Base-by-base conservation (phyloP, 2,888 invertebrate genomes). In the Eupithecia tripunctaria region DNA sequence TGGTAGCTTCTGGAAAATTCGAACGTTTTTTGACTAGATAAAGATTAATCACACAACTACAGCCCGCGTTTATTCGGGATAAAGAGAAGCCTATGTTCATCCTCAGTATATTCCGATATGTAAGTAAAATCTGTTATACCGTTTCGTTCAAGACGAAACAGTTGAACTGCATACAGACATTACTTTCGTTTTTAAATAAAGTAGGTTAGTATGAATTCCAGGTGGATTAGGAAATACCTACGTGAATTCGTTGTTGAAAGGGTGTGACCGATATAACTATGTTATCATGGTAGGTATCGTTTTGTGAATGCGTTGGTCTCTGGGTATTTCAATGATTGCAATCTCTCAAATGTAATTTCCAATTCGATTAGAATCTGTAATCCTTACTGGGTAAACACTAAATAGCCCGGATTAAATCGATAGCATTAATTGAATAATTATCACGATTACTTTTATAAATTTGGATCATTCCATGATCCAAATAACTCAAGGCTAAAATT, bases 341-440 rank as follows among this genome's bases (percentile, higher is more conserved):
- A 25, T 56, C 56, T 21, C 25, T 25, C 25, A 56, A 14, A 25
- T 25, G 21, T 56, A 56, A 56, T 56, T 56, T 25, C 56, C 25
- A 56, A 56, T 25, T 25, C 14, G 25, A 56, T 56, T 56, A 25
- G 47, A n/a, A n/a, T 51, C 25, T 56, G 21, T 56, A 51, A 51
- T 56, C 56, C 56, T 56, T 56, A 51, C 21, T 51, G 25, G 5
- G 25, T 25, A 56, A 56, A 56, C 25, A 56, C 25, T 21, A 14
- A 56, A 25, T 5, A 25, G 21, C 56, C 14, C 56, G 25, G 56
- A 56, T 56, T 56, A 32, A 18, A 32, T 32, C 62, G 62, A 62
- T 62, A 62, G 32, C n/a, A n/a, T 29, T 32, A 62, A 62, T 62
- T 62, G 32, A 62, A 62, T 29, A 62, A 62, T 62, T 62, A 62